Base-by-base conservation (phyloP, 2,888 invertebrate species). In the Drosophila stalkeri region DNA sequence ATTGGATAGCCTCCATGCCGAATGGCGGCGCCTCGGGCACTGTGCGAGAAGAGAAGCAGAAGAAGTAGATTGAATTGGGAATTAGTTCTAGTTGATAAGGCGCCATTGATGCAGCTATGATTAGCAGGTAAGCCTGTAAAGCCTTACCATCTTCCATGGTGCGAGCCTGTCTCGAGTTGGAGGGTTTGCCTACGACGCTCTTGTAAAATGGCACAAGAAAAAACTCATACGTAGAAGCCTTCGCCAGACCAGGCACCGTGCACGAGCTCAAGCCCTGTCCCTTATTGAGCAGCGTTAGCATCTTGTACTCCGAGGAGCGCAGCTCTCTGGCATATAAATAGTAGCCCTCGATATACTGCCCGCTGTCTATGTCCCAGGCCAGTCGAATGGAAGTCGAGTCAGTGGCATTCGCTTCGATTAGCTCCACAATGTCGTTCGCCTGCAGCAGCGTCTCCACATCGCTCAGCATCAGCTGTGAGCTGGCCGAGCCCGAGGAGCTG, bases 131-230 rank as follows among this genome's bases (percentile, higher is more conserved):
- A 69, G 74, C 70, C 41, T 39, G 41, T 46, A 2, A 49, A 51
- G 49, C 49, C 95, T 95, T 94, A 97, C 97, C 96, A 93, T 97
- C 97, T 94, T 98, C 97, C 81, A 96, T 94, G 61, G 98, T 98
- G 92, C 96, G 94, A 63, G 96, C 96, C 75, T 95, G 95, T 92
- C 95, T 95, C 43, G 96, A 96, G 94, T 98, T 98, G 63, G 97
- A 97, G 44, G 97, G 97, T 88, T 96, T 96, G 73, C 98, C 98
- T 93, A 98, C 97, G 82, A 98, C 95, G 91, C 95, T 96, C 93
- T 96, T 96, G 93, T 96, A 97, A 94, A 97, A 98, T 75, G 98
- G 98, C 91, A 97, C 95, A 82, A 99, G 95, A 94, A 98, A 97
- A 94, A 98, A 97, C 93, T 98, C 97, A 93, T 98, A 98, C 92